These are phyloP conservation scores for Neosalanx taihuensis DNA, from an alignment of 2,797 vertebrate species.

Conservation along the genomic window DNA sequence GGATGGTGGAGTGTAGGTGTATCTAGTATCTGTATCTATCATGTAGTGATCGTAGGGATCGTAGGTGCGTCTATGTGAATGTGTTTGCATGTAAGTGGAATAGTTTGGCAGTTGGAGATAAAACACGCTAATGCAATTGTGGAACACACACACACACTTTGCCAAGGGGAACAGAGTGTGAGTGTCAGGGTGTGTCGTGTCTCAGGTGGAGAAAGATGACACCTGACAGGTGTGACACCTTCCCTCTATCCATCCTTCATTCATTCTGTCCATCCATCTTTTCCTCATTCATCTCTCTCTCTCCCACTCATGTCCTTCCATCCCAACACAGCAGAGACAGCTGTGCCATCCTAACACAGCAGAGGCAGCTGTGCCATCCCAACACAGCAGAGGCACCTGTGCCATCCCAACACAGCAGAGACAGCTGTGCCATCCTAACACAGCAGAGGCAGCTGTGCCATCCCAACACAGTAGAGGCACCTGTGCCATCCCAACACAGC, in stretches of 20 bases:
- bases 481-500: too few species aligned
- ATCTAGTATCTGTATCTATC: not conserved
- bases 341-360: too few species aligned
- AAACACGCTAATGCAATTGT: conserved; percentile 11
- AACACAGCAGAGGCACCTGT: too few species aligned
- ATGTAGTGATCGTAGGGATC: not conserved
- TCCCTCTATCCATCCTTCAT: conserved; percentile 26
- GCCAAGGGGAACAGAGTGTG: conserved; percentile 70
- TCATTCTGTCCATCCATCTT: conserved; percentile 14
- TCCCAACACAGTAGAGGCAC: too few species aligned
- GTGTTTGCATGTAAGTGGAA: conserved; percentile 7
- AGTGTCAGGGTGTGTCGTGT: conserved; percentile 68
- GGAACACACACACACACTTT: conserved; percentile 47
- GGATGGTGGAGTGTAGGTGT: not conserved
- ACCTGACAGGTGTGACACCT: conserved; percentile 72
- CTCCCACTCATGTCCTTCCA: conserved; percentile 28
- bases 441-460: too few species aligned
- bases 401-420: too few species aligned
- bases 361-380: too few species aligned
- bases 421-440: too few species aligned
- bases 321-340: too few species aligned
- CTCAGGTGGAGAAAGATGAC: conserved; percentile 79
- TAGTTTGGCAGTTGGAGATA: not conserved
- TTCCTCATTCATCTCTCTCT: conserved; percentile 20
- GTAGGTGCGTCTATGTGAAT: conserved; percentile 46